These are phyloP conservation scores for Pristionchus pacificus DNA, from an alignment of 1,140 invertebrate genomes.

Conservation along the genomic window DNA sequence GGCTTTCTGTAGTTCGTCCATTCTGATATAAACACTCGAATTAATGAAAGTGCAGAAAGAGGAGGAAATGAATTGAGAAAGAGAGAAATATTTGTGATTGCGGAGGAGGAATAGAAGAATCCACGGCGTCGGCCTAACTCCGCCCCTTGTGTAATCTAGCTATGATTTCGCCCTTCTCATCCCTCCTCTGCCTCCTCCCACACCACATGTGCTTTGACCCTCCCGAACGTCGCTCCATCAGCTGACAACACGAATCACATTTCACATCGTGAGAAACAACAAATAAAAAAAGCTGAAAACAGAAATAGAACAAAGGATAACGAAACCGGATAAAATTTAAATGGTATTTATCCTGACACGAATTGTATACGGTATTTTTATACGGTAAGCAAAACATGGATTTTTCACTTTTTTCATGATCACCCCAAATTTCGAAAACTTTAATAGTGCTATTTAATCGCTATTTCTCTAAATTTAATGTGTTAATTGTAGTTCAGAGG, in stretches of 20 bases:
- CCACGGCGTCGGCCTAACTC: constrained; percentile 12
- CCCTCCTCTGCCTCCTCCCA: too few species aligned
- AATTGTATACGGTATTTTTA: too few species aligned
- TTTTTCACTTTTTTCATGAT: too few species aligned
- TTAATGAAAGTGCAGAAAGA: neutral
- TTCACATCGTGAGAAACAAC: neutral
- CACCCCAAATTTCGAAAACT: too few species aligned
- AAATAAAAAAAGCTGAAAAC: constrained; percentile 9
- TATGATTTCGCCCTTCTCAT: constrained; percentile 1
- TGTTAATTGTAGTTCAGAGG: too few species aligned
- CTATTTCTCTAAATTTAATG: too few species aligned
- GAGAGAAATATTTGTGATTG: neutral
- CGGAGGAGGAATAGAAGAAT: neutral
- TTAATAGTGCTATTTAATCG: too few species aligned
- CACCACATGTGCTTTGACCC: constrained; percentile 16
- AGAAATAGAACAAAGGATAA: constrained; percentile 16
- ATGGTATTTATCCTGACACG: too few species aligned
- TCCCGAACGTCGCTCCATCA: constrained; percentile 1
- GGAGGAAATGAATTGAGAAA: neutral
- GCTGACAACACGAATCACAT: constrained; percentile 21
- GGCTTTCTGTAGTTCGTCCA: constrained; percentile 34
- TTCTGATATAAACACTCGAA: neutral
- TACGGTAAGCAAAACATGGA: too few species aligned
- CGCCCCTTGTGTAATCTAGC: constrained; percentile 8
- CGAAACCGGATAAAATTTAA: too few species aligned